These are phyloP conservation scores for Drosophila tristis DNA, from an alignment of 1,140 invertebrate species.

Conservation along the genomic window DNA sequence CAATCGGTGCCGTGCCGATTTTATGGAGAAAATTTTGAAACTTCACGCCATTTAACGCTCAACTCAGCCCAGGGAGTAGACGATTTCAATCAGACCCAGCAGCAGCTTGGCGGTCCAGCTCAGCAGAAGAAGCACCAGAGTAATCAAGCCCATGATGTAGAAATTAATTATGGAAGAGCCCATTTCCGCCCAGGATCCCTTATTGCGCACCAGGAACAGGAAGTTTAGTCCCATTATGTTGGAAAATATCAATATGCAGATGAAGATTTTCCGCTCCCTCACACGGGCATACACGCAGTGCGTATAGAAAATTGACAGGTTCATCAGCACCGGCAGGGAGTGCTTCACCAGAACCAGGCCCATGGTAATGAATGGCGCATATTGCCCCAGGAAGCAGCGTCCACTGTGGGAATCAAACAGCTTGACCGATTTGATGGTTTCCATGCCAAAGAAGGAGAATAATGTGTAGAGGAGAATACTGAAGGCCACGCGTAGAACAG, in stretches of 20 bases:
- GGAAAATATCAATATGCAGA: conserved; percentile 91
- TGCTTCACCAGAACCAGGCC: conserved; percentile 94
- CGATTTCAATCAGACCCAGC: not conserved
- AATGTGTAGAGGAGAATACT: conserved; percentile 92
- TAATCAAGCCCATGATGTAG: conserved; percentile 86
- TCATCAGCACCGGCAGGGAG: conserved; percentile 92
- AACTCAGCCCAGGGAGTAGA: too few species aligned
- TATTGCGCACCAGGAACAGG: conserved; percentile 92
- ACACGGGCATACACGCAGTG: conserved; percentile 46
- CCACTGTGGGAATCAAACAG: conserved; percentile 97
- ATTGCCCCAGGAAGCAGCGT: conserved; percentile 95
- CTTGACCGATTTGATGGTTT: conserved; percentile 97
- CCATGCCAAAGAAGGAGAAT: conserved; percentile 96
- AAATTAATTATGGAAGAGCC: conserved; percentile 90
- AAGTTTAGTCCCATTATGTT: conserved; percentile 95
- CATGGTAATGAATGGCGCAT: conserved; percentile 96
- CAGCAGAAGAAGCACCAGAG: conserved; percentile 61
- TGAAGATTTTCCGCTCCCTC: conserved; percentile 86
- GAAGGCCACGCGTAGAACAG: conserved; percentile 63
- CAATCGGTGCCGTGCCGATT: too few species aligned
- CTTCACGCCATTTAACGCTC: too few species aligned
- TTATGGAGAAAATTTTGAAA: too few species aligned
- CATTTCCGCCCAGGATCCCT: conserved; percentile 98
- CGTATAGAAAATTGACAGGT: conserved; percentile 83
- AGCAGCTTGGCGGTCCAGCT: conserved; percentile 60